These are phyloP conservation scores for Stenotaenia linearis DNA, from an alignment of 2,888 invertebrate genomes.

Conservation along the genomic window DNA sequence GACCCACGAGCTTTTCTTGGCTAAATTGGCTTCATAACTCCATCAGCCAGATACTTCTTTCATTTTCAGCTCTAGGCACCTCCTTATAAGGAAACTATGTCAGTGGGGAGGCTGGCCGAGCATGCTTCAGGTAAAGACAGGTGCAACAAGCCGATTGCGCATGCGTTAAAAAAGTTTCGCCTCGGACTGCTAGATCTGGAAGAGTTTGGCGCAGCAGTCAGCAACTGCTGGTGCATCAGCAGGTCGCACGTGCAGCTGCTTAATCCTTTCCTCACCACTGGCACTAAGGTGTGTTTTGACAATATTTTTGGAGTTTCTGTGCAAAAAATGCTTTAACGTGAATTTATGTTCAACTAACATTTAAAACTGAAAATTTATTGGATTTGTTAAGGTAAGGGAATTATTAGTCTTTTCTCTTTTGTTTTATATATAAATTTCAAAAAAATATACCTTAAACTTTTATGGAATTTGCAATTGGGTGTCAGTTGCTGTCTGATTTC, in stretches of 20 bases:
- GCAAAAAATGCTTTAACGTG: neutral
- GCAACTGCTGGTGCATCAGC: slow-evolving; percentile 12
- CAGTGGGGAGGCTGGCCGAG: slow-evolving; percentile 16
- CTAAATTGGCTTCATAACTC: slow-evolving; percentile 26
- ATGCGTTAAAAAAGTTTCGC: neutral
- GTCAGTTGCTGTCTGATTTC: slow-evolving; percentile 12
- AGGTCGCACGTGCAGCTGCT: slow-evolving; percentile 19
- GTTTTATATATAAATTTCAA: neutral
- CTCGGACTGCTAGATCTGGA: neutral
- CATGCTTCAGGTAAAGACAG: slow-evolving; percentile 26
- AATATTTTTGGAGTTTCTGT: neutral
- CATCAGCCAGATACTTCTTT: slow-evolving; percentile 23
- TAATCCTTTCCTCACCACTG: neutral
- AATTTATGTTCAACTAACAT: neutral
- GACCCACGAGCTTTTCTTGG: slow-evolving; percentile 11
- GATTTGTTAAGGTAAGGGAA: neutral
- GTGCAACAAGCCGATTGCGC: neutral
- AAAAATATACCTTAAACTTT: neutral
- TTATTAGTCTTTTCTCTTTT: neutral
- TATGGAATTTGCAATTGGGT: neutral
- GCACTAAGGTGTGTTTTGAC: neutral
- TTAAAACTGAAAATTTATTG: neutral
- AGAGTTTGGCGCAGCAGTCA: neutral
- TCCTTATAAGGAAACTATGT: slow-evolving; percentile 20
- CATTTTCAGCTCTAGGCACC: slow-evolving; percentile 24